Percentiles rank a stretch among this genome's conserved stretches.
Conservation (phyloP, 2,797 vertebrate genomes). For the Xerus rutilus region DNA sequence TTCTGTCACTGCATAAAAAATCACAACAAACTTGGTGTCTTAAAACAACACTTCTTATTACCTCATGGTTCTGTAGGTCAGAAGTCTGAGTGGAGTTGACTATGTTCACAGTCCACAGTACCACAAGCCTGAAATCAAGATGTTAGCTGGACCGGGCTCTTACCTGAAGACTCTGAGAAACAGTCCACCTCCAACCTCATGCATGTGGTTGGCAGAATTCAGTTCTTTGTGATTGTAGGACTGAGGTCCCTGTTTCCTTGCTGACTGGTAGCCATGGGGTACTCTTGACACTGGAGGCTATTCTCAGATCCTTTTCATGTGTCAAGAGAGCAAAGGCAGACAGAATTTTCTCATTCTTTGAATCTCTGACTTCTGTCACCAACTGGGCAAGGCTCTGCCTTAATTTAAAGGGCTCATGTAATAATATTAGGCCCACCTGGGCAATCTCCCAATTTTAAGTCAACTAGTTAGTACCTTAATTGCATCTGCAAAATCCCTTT, state of each 20-base stretch:
- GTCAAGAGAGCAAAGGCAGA: not conserved
- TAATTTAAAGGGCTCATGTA: not conserved
- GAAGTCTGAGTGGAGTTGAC: not conserved
- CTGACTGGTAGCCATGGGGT: not conserved
- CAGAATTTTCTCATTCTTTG: not conserved
- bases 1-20: not conserved
- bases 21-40: not conserved
- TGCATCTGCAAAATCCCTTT: not conserved
- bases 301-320: not conserved
- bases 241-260: not conserved
- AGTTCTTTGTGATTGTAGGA: not conserved
- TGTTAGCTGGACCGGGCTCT: not conserved
- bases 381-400: not conserved
- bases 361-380: not conserved
- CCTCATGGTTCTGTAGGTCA: not conserved
- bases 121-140: conserved; percentile 1
- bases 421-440: not conserved
- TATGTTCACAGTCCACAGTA: not conserved
- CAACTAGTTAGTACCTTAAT: too few species aligned
- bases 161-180: not conserved
- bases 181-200: not conserved
- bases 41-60: conserved; percentile 22
- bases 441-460: not conserved
- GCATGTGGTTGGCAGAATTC: not conserved
- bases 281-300: not conserved